Percentiles rank a stretch among this genome's conserved stretches.
Evolutionary conservation across 1,140 invertebrate species (phyloP).

Genomic region (Pseudachorutes palmiensis): DNA sequence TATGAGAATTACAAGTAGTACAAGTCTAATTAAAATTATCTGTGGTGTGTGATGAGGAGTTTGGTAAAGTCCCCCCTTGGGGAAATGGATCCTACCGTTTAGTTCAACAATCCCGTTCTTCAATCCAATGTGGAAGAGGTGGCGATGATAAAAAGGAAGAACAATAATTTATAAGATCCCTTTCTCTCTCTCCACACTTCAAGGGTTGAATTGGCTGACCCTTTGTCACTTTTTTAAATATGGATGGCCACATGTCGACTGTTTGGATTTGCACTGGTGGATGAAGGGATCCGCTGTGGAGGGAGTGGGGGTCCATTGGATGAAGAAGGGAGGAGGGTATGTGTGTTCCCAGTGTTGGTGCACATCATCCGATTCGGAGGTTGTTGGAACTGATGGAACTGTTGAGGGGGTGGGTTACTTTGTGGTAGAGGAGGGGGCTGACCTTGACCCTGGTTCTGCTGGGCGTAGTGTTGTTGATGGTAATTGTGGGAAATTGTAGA

Average conservation of each 20-base stretch:
- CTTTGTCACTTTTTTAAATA: conserved; percentile 22
- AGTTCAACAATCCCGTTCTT: not conserved
- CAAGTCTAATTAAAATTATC: too few species aligned
- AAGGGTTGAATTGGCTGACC: not conserved
- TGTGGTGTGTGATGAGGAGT: too few species aligned
- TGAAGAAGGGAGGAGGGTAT: not conserved
- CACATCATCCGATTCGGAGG: conserved; percentile 13
- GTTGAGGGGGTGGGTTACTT: not conserved
- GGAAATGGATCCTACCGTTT: too few species aligned
- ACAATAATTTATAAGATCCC: not conserved
- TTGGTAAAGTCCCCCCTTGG: too few species aligned
- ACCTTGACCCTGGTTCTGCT: conserved; percentile 1
- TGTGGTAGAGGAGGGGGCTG: not conserved
- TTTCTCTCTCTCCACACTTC: not conserved
- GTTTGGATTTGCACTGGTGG: conserved; percentile 34
- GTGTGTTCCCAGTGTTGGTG: conserved; percentile 1
- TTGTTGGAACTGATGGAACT: conserved; percentile 10
- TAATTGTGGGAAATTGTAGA: not conserved
- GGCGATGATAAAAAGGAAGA: not conserved
- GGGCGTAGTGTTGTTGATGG: not conserved
- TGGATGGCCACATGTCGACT: conserved; percentile 37
- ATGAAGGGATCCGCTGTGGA: conserved; percentile 14
- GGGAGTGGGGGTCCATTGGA: not conserved
- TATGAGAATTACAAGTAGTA: too few species aligned
- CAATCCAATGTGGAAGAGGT: not conserved